Percentiles rank a stretch among this genome's conserved stretches.
Evolutionary conservation across 2,888 invertebrate genomes (phyloP).

Genomic region (Phengaris arion): DNA sequence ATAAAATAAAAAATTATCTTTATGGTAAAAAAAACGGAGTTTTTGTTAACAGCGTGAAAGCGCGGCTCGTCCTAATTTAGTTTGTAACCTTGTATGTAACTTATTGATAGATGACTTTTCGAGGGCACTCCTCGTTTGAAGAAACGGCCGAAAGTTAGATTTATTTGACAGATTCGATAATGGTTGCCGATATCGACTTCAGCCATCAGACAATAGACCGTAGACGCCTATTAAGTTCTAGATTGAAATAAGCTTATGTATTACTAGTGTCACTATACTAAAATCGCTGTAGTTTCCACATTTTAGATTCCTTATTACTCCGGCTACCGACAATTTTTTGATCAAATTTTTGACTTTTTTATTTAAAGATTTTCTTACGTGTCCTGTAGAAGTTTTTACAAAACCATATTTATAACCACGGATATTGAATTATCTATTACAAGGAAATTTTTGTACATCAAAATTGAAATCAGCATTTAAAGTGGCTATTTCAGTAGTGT

Average conservation of each 20-base stretch:
- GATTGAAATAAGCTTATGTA: too few relatives aligned
- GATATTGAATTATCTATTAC: too few relatives aligned
- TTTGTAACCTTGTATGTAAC: conserved; percentile 35
- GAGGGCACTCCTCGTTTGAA: conserved; percentile 19
- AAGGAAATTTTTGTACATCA: neutral
- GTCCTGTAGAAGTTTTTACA: too few relatives aligned
- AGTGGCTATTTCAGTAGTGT: neutral
- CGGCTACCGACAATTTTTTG: too few relatives aligned
- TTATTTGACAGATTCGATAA: conserved; percentile 6
- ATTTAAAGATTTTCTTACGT: too few relatives aligned
- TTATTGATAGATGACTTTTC: conserved; percentile 35
- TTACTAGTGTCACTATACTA: too few relatives aligned
- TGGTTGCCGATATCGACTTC: neutral
- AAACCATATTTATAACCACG: too few relatives aligned
- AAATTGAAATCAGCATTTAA: neutral
- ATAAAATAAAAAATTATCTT: conserved; percentile 30
- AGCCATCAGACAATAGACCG: too few relatives aligned
- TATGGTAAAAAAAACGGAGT: conserved; percentile 20
- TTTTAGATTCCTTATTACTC: too few relatives aligned
- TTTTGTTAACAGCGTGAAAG: conserved; percentile 1
- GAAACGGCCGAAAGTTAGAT: neutral
- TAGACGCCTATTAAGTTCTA: too few relatives aligned
- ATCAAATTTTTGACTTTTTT: too few relatives aligned
- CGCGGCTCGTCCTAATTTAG: conserved; percentile 32
- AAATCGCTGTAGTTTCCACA: too few relatives aligned